Percentiles rank a stretch among this genome's conserved stretches.
Conservation (phyloP, 23 tunicate genomes). For the Oikopleura albicans region DNA sequence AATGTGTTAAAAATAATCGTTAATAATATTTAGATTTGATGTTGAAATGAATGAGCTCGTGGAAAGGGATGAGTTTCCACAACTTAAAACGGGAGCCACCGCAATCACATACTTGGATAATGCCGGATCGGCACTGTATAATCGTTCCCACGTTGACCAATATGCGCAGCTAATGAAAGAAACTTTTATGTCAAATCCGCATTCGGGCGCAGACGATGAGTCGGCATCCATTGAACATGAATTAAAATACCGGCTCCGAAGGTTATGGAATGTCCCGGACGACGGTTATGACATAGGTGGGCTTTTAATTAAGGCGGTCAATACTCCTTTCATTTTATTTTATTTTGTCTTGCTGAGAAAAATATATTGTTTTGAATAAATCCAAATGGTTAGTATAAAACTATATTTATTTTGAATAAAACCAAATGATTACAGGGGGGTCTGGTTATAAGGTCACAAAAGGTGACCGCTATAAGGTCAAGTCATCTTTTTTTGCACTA, state of each 20-base stretch:
- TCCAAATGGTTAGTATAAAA: no score
- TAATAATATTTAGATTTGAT: no score
- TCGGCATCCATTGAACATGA: not conserved
- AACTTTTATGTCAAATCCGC: not conserved
- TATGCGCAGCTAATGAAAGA: not conserved
- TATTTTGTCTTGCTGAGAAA: no score
- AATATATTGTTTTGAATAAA: no score
- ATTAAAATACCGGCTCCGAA: not conserved
- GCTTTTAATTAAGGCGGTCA: no score
- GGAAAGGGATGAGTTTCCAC: constrained; percentile 8
- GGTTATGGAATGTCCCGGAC: not conserved
- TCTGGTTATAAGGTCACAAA: no score
- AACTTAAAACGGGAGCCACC: not conserved
- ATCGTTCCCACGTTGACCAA: not conserved
- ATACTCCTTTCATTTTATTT: no score
- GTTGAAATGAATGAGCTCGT: not conserved
- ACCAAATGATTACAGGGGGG: no score
- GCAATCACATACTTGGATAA: not conserved
- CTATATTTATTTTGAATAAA: no score
- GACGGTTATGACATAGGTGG: not conserved
- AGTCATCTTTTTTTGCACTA: no score
- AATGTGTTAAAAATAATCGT: no score
- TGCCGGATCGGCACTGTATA: constrained; percentile 3
- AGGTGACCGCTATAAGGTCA: no score
- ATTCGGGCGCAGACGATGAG: not conserved